Evolutionary conservation across 2,888 invertebrate genomes (phyloP).

Genomic region (Macrosoma leucophasiata): DNA sequence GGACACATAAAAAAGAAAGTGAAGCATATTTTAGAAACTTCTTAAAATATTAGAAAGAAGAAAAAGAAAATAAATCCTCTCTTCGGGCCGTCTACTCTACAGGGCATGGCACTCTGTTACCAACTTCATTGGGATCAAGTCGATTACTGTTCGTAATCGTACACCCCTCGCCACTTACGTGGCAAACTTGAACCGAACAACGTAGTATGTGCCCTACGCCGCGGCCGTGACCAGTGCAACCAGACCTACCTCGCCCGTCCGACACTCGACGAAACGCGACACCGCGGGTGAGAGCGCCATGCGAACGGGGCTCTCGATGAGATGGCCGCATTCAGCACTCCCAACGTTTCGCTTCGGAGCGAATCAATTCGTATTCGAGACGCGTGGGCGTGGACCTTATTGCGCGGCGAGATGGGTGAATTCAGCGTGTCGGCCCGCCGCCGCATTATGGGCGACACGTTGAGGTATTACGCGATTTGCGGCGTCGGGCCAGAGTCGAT

Average conservation of each 20-base stretch:
- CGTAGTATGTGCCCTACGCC: constrained; percentile 40
- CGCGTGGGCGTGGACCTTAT: constrained; percentile 33
- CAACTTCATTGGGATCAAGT: constrained; percentile 68
- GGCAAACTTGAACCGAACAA: constrained; percentile 39
- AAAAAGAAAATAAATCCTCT: too few relatives aligned
- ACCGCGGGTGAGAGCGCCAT: constrained; percentile 36
- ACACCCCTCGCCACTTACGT: constrained; percentile 55
- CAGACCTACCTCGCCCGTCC: constrained; percentile 35
- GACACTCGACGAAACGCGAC: constrained; percentile 21
- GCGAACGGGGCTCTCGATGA: constrained; percentile 28
- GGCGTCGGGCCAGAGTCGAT: constrained; percentile 37
- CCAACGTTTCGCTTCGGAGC: constrained; percentile 54
- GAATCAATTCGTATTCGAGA: constrained; percentile 66
- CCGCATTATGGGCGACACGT: constrained; percentile 48
- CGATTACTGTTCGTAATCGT: constrained; percentile 67
- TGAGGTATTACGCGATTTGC: constrained; percentile 68
- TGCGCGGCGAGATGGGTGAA: constrained; percentile 39
- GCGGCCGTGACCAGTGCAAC: constrained; percentile 30
- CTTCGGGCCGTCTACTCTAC: constrained; percentile 33
- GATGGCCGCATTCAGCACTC: constrained; percentile 34
- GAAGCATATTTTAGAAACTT: too few relatives aligned
- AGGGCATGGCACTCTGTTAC: constrained; percentile 51
- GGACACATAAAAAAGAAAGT: too few relatives aligned
- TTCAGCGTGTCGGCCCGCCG: constrained; percentile 41
- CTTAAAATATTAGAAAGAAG: too few relatives aligned